phyloP scores from a whole-genome alignment of 2,888 invertebrate genomes.

The Tachystola acroxantha region DNA sequence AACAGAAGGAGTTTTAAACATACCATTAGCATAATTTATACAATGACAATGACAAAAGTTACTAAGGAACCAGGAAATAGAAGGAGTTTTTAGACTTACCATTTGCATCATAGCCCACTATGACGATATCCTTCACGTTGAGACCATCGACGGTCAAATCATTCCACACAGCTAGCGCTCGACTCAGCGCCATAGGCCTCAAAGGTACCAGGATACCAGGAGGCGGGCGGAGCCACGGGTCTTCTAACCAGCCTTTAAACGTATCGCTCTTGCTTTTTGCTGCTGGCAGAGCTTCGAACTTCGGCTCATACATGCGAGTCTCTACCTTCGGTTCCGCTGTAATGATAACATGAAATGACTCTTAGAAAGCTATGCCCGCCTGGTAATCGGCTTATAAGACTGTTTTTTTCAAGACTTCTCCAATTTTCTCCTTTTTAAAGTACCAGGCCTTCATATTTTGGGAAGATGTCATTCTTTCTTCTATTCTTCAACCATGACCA shows the following conservation, averaged over 20 bases:
- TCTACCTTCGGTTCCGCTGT: conserved; percentile 30
- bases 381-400: conserved; percentile 6
- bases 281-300: conserved; percentile 20
- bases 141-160: conserved; percentile 49
- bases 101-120: conserved; percentile 67
- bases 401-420: too few relatives aligned
- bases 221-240: conserved; percentile 63
- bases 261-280: conserved; percentile 41
- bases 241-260: conserved; percentile 60
- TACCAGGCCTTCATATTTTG: too few relatives aligned
- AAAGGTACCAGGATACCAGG: conserved; percentile 65
- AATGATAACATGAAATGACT: too few relatives aligned
- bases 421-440: too few relatives aligned
- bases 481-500: too few relatives aligned
- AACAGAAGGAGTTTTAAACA: too few relatives aligned
- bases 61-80: background rate
- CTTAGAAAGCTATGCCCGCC: conserved; percentile 5
- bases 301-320: conserved; percentile 16
- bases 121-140: conserved; percentile 56
- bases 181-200: conserved; percentile 49
- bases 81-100: conserved; percentile 35
- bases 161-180: conserved; percentile 63
- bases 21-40: too few relatives aligned
- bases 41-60: background rate
- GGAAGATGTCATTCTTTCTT: too few relatives aligned